Base-by-base conservation (phyloP, 2,888 invertebrate genomes). In the Heliconius sara region DNA sequence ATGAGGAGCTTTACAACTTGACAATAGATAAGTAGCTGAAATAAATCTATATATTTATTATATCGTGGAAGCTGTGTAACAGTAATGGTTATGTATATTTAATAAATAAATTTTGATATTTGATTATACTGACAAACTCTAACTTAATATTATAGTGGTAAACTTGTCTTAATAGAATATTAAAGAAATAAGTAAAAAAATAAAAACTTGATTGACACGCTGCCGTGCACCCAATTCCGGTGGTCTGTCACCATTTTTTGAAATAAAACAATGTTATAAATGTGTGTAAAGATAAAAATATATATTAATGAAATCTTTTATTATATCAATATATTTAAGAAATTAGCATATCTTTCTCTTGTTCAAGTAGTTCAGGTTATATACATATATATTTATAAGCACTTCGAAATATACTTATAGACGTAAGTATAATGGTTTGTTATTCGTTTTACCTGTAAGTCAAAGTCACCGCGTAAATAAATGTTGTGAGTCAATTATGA, bases 401-500 rank as follows among this genome's bases (percentile, higher is more conserved):
- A 65, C 5, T 75, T 43, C 63, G 65, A 47, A 27, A 65, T 75
- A 75, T 75, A 66, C 75, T 43, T 66, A 22, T 75, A 68, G 16
- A 68, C 57, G 16, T 76, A 60, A 43, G 30, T 30, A 13, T 70
- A 60, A 34, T 12, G 57, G 65, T 67, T 66, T 66, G 25, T 30
- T 77, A 71, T 47, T 70, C n/a, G 63, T 34, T 70, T 47, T 12
- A 34, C n/a, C 34, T 43, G 67, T 74, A 39, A 74, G 43, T 70
- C 67, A 34, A 68, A 30, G 30, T 83, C 68, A 78, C 66, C 52
- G 74, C 77, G 80, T 80, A 81, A 77, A 80, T 90, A 84, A 88
- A 87, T 92, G 90, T 93, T 91, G 90, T 92, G 86, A 89, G 92
- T 94, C 93, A 93, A 93, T 93, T 93, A 91, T 85, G 86, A 88